A percentile compares a stretch with the other conserved stretches of the same genome.
phyloP scores from a whole-genome alignment of 2,797 vertebrate genomes.

The Lateolabrax maculatus region DNA sequence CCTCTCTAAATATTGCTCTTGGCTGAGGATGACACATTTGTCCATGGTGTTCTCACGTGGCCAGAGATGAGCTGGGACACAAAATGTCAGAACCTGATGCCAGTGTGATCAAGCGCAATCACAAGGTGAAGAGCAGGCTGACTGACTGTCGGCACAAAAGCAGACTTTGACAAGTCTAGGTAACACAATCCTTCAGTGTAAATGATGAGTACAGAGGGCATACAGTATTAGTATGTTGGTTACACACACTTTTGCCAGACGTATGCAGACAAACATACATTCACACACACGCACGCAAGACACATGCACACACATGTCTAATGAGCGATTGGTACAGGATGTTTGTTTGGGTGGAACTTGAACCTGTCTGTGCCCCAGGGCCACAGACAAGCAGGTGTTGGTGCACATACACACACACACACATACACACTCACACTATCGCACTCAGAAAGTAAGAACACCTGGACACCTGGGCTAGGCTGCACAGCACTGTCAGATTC shows the following conservation, averaged over 20 bases:
- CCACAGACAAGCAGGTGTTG: constrained; percentile 79
- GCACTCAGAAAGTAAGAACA: constrained; percentile 66
- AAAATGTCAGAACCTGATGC: constrained; percentile 73
- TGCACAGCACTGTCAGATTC: constrained; percentile 66
- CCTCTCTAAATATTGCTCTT: constrained; percentile 77
- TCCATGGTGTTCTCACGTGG: constrained; percentile 67
- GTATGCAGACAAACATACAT: constrained; percentile 49
- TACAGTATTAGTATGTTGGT: constrained; percentile 59
- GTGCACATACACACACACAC: constrained; percentile 18
- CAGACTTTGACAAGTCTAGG: constrained; percentile 70
- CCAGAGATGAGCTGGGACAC: constrained; percentile 57
- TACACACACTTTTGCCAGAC: constrained; percentile 54
- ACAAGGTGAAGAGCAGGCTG: constrained; percentile 66
- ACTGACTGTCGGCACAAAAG: constrained; percentile 70
- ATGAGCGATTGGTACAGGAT: constrained; percentile 65
- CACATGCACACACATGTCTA: constrained; percentile 34
- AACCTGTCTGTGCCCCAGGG: constrained; percentile 80
- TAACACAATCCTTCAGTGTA: constrained; percentile 77
- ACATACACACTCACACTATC: constrained; percentile 38
- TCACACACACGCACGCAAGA: constrained; percentile 11
- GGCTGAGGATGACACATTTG: constrained; percentile 68
- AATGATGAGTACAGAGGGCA: constrained; percentile 69
- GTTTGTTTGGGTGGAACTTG: constrained; percentile 83
- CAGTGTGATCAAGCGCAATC: constrained; percentile 71
- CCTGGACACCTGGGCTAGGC: constrained; percentile 72